Evolutionary conservation across 2,888 invertebrate genomes (phyloP).

Genomic region (Noctua janthe): DNA sequence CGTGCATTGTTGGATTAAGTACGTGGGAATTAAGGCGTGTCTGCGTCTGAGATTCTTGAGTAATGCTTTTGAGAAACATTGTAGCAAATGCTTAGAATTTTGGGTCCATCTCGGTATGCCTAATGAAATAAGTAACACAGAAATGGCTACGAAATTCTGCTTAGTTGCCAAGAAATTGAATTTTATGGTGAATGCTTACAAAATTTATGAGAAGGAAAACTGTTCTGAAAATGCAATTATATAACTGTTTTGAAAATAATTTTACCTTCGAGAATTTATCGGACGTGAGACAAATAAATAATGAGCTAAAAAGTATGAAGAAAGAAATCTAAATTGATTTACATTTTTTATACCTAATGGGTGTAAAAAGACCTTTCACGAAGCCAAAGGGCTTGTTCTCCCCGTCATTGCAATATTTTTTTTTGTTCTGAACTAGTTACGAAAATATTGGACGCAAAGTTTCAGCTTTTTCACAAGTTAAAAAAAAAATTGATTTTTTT

Average conservation of each 20-base stretch:
- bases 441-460: no score
- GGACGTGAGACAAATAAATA: slow-evolving; percentile 27
- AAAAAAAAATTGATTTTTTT: no score
- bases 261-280: slow-evolving; percentile 17
- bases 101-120: slow-evolving; percentile 6
- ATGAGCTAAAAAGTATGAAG: background rate
- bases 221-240: background rate
- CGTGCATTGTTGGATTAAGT: background rate
- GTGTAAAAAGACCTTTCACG: background rate
- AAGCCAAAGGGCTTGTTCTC: background rate
- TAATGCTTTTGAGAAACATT: slow-evolving; percentile 1
- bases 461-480: no score
- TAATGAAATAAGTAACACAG: slow-evolving; percentile 13
- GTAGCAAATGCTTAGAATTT: slow-evolving; percentile 16
- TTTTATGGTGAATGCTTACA: slow-evolving; percentile 9
- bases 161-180: slow-evolving; percentile 20
- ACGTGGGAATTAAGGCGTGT: background rate
- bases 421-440: no score
- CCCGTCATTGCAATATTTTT: background rate
- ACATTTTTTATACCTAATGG: background rate
- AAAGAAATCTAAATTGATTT: background rate
- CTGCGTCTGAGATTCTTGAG: background rate
- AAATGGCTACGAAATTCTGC: background rate
- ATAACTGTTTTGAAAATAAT: slow-evolving; percentile 4
- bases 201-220: slow-evolving; percentile 10